Conservation (phyloP, 2,113 vertebrate genomes). For the Heterotis niloticus region DNA sequence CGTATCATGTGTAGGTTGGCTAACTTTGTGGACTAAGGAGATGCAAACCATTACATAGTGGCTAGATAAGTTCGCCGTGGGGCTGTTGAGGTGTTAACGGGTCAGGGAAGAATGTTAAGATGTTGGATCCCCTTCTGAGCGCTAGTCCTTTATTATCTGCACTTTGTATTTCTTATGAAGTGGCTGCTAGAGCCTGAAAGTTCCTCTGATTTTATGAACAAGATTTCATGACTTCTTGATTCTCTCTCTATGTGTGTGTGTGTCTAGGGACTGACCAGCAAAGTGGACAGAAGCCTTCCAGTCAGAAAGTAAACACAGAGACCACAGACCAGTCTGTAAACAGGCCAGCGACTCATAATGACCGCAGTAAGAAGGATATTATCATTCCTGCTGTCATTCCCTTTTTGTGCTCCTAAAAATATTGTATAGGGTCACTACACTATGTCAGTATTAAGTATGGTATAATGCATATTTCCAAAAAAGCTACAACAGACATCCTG, state of each 20-base stretch:
- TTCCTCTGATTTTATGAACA: background rate
- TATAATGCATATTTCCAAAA: background rate
- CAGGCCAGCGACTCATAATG: conserved; percentile 40
- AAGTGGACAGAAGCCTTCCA: conserved; percentile 39
- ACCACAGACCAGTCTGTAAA: conserved; percentile 37
- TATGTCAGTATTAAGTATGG: background rate
- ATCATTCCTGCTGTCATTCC: background rate
- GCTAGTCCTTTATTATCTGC: too few species aligned
- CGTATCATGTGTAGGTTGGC: too few species aligned
- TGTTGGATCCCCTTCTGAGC: too few species aligned
- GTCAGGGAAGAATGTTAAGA: too few species aligned
- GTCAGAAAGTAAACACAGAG: conserved; percentile 32
- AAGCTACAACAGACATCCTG: background rate
- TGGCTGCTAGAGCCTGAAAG: background rate
- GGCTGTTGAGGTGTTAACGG: too few species aligned
- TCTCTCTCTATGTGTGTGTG: background rate
- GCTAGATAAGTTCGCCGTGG: too few species aligned
- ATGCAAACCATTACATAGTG: too few species aligned
- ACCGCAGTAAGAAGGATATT: conserved; percentile 48
- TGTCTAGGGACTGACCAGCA: conserved; percentile 24
- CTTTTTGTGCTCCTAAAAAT: background rate
- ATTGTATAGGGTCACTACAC: background rate
- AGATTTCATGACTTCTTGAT: too few species aligned
- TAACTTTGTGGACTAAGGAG: too few species aligned
- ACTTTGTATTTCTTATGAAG: too few species aligned